Percentiles rank a stretch among this genome's conserved stretches.
These are phyloP conservation scores for Drosophila recens DNA, from an alignment of 2,888 invertebrate genomes.

Conservation along the genomic window DNA sequence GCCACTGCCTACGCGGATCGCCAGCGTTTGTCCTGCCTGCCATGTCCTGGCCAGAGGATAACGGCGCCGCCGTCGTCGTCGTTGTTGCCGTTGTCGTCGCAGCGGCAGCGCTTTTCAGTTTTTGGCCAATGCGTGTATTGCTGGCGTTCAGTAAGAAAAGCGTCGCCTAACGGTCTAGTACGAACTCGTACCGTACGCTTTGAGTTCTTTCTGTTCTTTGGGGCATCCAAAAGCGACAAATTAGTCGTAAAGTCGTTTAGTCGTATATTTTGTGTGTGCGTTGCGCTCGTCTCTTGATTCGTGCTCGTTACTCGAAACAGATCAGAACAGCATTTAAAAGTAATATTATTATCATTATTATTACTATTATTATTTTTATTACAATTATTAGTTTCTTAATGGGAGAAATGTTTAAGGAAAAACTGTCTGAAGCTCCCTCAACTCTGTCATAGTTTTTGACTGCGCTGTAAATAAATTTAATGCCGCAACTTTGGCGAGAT, in stretches of 20 bases:
- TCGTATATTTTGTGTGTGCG: conserved; percentile 65
- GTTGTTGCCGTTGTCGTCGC: conserved; percentile 50
- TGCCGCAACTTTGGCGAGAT: conserved; percentile 43
- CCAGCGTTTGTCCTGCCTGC: conserved; percentile 45
- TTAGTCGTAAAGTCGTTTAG: conserved; percentile 43
- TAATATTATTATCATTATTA: conserved; percentile 32
- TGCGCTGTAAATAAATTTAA: conserved; percentile 34
- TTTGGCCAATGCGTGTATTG: conserved; percentile 78
- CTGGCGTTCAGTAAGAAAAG: conserved; percentile 85
- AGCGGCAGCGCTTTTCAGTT: conserved; percentile 64
- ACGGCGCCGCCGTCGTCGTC: conserved; percentile 52
- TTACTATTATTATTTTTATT: conserved; percentile 8
- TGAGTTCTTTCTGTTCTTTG: conserved; percentile 80
- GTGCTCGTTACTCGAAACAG: conserved; percentile 63
- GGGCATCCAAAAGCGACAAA: conserved; percentile 53
- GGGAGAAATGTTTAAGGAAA: background rate
- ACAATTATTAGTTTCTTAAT: background rate
- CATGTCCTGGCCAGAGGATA: conserved; percentile 59
- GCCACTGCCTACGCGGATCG: conserved; percentile 61
- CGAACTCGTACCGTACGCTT: conserved; percentile 83
- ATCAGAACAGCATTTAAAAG: conserved; percentile 44
- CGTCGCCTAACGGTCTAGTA: conserved; percentile 86
- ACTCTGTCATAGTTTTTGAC: conserved; percentile 3
- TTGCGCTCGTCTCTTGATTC: conserved; percentile 72
- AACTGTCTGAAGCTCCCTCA: background rate